A percentile compares a stretch with the other conserved stretches of the same genome.
Conservation (phyloP, 2,797 vertebrate genomes). For the Ficedula albicollis region DNA sequence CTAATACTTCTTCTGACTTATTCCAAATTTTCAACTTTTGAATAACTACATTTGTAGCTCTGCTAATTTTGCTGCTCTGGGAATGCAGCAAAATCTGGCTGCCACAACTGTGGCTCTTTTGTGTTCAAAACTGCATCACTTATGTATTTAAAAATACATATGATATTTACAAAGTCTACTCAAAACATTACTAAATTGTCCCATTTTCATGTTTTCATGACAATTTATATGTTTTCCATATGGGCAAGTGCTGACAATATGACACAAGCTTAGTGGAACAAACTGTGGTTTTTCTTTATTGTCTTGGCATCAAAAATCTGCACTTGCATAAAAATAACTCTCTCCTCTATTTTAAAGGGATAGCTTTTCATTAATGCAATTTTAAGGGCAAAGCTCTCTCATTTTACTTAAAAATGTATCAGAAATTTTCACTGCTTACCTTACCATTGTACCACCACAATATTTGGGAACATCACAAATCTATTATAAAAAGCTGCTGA, state of each 20-base stretch:
- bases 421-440: background rate
- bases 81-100: slow-evolving; percentile 61
- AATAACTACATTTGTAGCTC: slow-evolving; percentile 39
- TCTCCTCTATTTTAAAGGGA: slow-evolving; percentile 6
- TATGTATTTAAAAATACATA: slow-evolving; percentile 75
- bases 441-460: background rate
- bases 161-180: slow-evolving; percentile 69
- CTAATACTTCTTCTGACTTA: slow-evolving; percentile 4
- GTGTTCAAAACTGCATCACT: slow-evolving; percentile 67
- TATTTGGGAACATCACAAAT: background rate
- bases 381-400: background rate
- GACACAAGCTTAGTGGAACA: slow-evolving; percentile 72
- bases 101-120: slow-evolving; percentile 52
- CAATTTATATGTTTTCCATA: slow-evolving; percentile 81
- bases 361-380: slow-evolving; percentile 18
- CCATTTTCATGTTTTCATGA: slow-evolving; percentile 77
- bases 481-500: background rate
- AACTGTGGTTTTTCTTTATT: slow-evolving; percentile 66
- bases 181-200: slow-evolving; percentile 76
- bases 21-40: slow-evolving; percentile 21
- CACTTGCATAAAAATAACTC: slow-evolving; percentile 69
- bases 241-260: slow-evolving; percentile 75
- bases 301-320: slow-evolving; percentile 68
- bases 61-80: slow-evolving; percentile 46
- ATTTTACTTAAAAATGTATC: background rate